Evolutionary conservation across 1,140 invertebrate genomes (phyloP).

Genomic region (Papilio polyxenes): DNA sequence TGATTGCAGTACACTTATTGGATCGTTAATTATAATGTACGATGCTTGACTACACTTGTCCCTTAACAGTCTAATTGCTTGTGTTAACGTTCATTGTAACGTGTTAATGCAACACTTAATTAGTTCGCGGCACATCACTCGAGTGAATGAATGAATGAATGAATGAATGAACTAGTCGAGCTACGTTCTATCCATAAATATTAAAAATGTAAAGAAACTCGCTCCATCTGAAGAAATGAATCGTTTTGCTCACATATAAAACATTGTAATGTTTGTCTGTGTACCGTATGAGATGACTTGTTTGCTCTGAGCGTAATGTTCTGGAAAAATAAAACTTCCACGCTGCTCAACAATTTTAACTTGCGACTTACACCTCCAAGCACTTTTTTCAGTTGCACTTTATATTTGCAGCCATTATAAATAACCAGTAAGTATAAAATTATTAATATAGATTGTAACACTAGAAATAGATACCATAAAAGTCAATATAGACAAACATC

Average conservation of each 20-base stretch:
- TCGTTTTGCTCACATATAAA: background rate
- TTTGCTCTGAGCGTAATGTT: background rate
- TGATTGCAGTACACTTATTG: conserved; percentile 46
- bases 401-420: too few species aligned
- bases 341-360: background rate
- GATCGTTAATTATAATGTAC: conserved; percentile 49
- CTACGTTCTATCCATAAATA: conserved; percentile 13
- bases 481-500: too few species aligned
- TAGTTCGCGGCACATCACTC: conserved; percentile 45
- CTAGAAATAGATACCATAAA: too few species aligned
- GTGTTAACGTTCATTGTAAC: conserved; percentile 46
- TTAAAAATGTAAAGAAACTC: conserved; percentile 19
- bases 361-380: background rate
- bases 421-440: too few species aligned
- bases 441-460: too few species aligned
- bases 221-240: background rate
- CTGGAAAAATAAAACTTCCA: background rate
- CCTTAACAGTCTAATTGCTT: conserved; percentile 49
- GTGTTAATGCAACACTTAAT: conserved; percentile 47
- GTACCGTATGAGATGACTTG: background rate
- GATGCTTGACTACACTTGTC: conserved; percentile 28
- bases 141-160: conserved; percentile 49
- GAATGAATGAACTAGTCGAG: conserved; percentile 37
- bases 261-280: background rate
- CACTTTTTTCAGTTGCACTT: too few species aligned